These are phyloP conservation scores for Amphipyra berbera DNA, from an alignment of 2,888 invertebrate genomes.

Conservation along the genomic window DNA sequence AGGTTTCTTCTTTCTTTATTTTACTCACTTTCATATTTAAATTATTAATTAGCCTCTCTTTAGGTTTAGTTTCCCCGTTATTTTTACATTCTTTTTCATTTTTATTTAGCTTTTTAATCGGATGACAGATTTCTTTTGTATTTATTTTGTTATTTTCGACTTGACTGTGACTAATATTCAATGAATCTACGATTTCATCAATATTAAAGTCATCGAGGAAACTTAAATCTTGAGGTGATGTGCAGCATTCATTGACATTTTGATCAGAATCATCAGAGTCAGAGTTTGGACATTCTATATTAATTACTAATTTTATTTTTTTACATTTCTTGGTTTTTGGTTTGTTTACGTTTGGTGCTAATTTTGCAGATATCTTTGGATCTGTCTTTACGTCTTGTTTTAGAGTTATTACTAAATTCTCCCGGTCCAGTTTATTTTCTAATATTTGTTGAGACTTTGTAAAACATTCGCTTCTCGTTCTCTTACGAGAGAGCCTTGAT, in stretches of 20 bases:
- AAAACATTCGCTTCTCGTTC: constrained; percentile 25
- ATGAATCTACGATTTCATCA: constrained; percentile 77
- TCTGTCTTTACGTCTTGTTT: constrained; percentile 37
- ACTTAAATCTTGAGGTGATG: constrained; percentile 68
- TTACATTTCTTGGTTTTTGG: constrained; percentile 57
- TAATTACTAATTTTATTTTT: constrained; percentile 71
- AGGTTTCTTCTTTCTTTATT: constrained; percentile 1
- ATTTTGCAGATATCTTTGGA: constrained; percentile 21
- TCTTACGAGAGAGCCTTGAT: constrained; percentile 56
- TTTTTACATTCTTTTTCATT: background rate
- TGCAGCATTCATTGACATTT: constrained; percentile 38
- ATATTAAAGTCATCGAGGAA: constrained; percentile 80
- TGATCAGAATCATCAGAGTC: constrained; percentile 50
- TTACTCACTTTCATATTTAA: background rate
- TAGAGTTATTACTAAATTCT: constrained; percentile 62
- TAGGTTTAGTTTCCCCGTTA: background rate
- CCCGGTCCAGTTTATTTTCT: constrained; percentile 27
- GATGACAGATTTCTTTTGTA: background rate
- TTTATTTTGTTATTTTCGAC: constrained; percentile 2
- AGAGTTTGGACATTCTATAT: constrained; percentile 60
- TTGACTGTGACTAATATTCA: constrained; percentile 6
- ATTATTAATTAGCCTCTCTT: background rate
- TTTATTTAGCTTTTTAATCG: background rate
- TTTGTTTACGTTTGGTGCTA: constrained; percentile 29
- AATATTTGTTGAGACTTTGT: background rate